Base-by-base conservation (phyloP, 2,113 vertebrate species). In the Callaeas wilsoni region DNA sequence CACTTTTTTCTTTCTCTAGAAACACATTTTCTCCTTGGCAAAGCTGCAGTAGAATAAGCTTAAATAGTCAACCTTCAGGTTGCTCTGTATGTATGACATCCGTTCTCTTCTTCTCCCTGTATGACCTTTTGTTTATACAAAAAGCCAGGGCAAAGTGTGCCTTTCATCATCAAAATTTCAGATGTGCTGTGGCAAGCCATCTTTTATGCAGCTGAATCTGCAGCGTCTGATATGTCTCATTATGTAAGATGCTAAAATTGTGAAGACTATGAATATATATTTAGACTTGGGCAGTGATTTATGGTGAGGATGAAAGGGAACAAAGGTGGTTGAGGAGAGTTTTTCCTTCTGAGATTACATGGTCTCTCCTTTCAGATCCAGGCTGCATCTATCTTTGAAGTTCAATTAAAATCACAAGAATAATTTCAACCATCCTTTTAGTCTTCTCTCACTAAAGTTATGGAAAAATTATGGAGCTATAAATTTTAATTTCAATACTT, bases 241-340 rank as follows among this genome's bases (percentile, higher is more conserved):
- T 93, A 96, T 70, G 71, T 95, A 96, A 97, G 75, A 90, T 56
- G 47, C 90, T 95, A 96, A 96, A 94, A 90, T 37, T 85, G 46
- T 83, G 75, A 62, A 11, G 81, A 33, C 63, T 93, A 60, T 75
- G 65, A 92, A 82, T 75, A 29, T 91, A 80, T 93, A 86, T 93
- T 94, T 90, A 86, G 82, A 33, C 57, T 92, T 65, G 77, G 67
- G 11, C 57, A 93, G 50, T 74, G 78, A 90, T 90, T 85, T 92
- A 25, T 85, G 50, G 23, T 62, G 37, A 85, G 20, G 53, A 64
- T 85, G 23, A 93, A 94, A 88, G 35, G 37, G 33, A 84, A 33
- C 5, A 94, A 94, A 90, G 46, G 62, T 90, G 26, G 7, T 3
- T 87, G 39, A 93, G 79, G 13, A 52, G 27, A 64, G 3, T 65